Percentiles rank a stretch among this genome's conserved stretches.
Evolutionary conservation across 2,888 invertebrate species (phyloP).

Genomic region (Octodonta nipae): DNA sequence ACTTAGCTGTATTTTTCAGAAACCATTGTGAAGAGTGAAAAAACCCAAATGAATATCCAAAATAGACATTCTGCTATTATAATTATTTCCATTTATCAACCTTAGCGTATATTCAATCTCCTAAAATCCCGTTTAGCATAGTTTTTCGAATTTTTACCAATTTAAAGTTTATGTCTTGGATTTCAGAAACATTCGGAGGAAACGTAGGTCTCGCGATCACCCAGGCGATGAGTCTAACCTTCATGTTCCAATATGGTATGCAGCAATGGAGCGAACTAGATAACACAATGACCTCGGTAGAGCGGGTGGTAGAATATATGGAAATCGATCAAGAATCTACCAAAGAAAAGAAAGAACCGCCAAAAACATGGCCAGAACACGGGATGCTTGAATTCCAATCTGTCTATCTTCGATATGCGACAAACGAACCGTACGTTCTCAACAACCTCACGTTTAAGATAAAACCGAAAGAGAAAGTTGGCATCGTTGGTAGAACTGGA

Average conservation of each 20-base stretch:
- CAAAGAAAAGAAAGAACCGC: conserved; percentile 52
- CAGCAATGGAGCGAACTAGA: conserved; percentile 32
- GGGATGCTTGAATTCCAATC: conserved; percentile 56
- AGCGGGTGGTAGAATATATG: conserved; percentile 47
- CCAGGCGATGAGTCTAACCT: conserved; percentile 30
- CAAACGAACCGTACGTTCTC: conserved; percentile 59
- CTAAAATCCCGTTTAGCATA: no score
- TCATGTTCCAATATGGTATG: conserved; percentile 79
- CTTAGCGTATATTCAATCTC: no score
- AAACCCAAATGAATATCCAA: no score
- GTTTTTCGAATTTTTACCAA: no score
- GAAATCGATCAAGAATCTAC: conserved; percentile 32
- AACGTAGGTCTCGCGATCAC: conserved; percentile 33
- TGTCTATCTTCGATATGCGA: conserved; percentile 50
- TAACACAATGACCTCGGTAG: conserved; percentile 83
- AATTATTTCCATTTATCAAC: no score
- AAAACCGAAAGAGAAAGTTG: conserved; percentile 58
- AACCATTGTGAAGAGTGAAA: no score
- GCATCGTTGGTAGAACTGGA: conserved; percentile 72
- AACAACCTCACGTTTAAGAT: conserved; percentile 55
- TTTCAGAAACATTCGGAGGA: conserved; percentile 27
- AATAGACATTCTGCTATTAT: no score
- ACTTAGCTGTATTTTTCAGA: no score
- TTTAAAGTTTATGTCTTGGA: no score
- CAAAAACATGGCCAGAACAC: conserved; percentile 59